Base-by-base conservation (phyloP, 2,113 vertebrate genomes). In the Alces alces region DNA sequence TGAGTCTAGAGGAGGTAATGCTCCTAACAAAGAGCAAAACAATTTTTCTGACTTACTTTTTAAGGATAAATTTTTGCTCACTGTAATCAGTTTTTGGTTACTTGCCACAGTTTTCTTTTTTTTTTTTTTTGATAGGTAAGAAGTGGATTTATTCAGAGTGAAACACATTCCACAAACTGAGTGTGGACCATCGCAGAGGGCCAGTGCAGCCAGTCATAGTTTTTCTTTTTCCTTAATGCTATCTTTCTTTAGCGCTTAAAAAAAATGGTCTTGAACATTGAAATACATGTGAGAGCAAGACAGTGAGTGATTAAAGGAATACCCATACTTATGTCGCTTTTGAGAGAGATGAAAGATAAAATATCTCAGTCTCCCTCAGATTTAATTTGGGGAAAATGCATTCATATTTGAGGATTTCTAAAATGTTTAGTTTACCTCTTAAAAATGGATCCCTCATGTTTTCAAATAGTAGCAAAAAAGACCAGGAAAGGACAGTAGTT, bases 381-480 rank as follows among this genome's bases (percentile, higher is more conserved):
- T 89, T 86, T 91, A 86, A 58, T 45, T 66, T 83, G 52, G 57
- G 21, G 30, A 55, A 94, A 90, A 60, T 73, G n/a, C 8, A 88
- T 47, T 87, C 43, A 87, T 70, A 93, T 45, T 84, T 96, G 55
- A 92, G 27, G 28, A 95, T 86, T 95, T 93, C 55, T 90, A 54
- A 93, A 88, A 85, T 90, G 64, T 86, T 94, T 94, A 90, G 92
- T 95, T 83, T 97, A 61, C 33, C 4, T 92, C 58, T 92, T 92
- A 93, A 73, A 84, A 95, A 96, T 66, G 57, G 55, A 78, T 84
- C 33, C 19, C 57, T 94, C 30, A 70, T 70, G 28, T 86, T 70
- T 92, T n/a, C 17, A 61, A 21, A 64, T 27, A 73, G 27, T 39
- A 70, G 28, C 47, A 78, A 43, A 52, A 86, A 64, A 52, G 19